Percentiles rank a stretch among this genome's conserved stretches.
Evolutionary conservation across 2,113 vertebrate species (phyloP).

Genomic region (Sigmodon hispidus): DNA sequence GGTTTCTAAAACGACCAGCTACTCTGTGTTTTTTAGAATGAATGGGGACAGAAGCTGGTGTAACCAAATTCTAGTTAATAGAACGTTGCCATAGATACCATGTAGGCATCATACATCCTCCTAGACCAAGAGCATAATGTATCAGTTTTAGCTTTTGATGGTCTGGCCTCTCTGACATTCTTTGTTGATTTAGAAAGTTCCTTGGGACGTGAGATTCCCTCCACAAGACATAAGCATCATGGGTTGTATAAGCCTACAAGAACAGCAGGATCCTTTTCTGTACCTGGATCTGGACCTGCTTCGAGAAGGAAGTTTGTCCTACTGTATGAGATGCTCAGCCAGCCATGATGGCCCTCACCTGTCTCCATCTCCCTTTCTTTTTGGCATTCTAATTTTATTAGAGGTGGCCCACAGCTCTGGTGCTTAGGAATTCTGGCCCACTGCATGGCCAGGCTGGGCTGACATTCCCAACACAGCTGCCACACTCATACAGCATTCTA

Average conservation of each 20-base stretch:
- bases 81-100: neutral
- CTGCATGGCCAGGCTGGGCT: neutral
- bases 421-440: neutral
- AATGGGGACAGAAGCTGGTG: neutral
- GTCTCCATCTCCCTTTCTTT: neutral
- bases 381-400: neutral
- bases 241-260: neutral
- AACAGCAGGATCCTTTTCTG: neutral
- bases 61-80: neutral
- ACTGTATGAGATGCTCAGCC: neutral
- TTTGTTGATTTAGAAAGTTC: neutral
- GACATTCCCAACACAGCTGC: neutral
- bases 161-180: neutral
- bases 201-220: neutral
- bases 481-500: neutral
- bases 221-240: neutral
- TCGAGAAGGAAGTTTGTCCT: neutral
- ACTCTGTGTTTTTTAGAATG: constrained; percentile 51
- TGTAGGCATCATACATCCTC: neutral
- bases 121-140: neutral
- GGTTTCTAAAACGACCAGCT: neutral
- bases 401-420: neutral
- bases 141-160: fast-evolving
- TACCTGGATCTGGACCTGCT: neutral
- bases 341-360: neutral